These are phyloP conservation scores for Drosophila melanocephala DNA, from an alignment of 2,888 invertebrate species.

Conservation along the genomic window DNA sequence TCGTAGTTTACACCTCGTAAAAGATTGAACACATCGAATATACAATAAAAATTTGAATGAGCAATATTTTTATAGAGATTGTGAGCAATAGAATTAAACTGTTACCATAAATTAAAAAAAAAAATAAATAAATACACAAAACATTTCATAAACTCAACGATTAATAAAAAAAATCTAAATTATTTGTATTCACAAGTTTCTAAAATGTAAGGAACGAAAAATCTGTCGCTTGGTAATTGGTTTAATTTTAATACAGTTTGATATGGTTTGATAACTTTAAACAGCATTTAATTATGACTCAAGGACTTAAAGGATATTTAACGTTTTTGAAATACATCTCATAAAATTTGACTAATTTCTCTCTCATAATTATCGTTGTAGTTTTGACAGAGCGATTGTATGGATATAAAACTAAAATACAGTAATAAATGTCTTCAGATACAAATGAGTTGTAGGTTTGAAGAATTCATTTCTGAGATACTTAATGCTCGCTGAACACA, in stretches of 20 bases:
- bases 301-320: not conserved
- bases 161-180: not conserved
- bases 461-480: not conserved
- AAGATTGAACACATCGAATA: slow-evolving; percentile 13
- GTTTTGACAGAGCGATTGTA: not conserved
- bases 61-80: not conserved
- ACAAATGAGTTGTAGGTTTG: slow-evolving; percentile 11
- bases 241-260: not conserved
- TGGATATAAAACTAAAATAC: not conserved
- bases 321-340: not conserved
- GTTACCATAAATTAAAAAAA: not conserved
- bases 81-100: not conserved
- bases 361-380: not conserved
- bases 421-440: slow-evolving; percentile 20
- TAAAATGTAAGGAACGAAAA: not conserved
- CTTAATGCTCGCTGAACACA: slow-evolving; percentile 22
- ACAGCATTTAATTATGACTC: not conserved
- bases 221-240: not conserved
- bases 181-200: not conserved
- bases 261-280: not conserved
- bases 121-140: not conserved
- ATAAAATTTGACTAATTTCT: not conserved
- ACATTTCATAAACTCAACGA: not conserved
- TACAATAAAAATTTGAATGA: too few relatives aligned
- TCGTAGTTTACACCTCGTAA: slow-evolving; percentile 67